Base-by-base conservation (phyloP, 1,140 invertebrate genomes). In the Pseudomyrmex flavicornis region DNA sequence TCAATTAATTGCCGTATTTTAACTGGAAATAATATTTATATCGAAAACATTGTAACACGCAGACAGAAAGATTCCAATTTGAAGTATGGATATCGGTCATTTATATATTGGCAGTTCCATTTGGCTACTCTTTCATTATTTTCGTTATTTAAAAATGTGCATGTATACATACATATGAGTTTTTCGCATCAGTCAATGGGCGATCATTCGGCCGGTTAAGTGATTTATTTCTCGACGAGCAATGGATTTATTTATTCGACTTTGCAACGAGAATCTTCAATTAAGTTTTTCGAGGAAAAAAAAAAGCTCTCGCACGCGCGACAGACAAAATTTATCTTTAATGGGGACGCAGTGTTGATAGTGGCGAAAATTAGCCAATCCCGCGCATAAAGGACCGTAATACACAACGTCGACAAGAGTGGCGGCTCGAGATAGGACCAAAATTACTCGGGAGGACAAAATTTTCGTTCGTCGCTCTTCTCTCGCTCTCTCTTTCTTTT, bases 371-470 rank as follows among this genome's bases (percentile, higher is more conserved):
- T 87, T 83, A 75, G 82, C 63, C 85, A 69, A 88, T 88, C 70
- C 50, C 82, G 82, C 56, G 56, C 76, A 80, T 80, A 80, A 74
- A 66, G 56, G 58, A 52, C n/a, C 26, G 20, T 87, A 76, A 79
- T 83, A 84, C 61, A 35, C 50, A 58, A 44, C 26, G 85, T 66
- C 54, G 50, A 26, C 74, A 75, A 75, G 85, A 88, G 74, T 88
- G 85, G 85, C 83, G 70, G 86, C 69, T 65, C 52, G 82, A 79
- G 86, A 88, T 88, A 88, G 85, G 86, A 13, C 75, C 73, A 80
- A 88, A 88, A 88, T 86, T 88, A 87, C 86, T 84, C 58, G 35
- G 72, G 52, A 74, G 69, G 56, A 88, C 85, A 68, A 84, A 87
- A 88, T 79, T 59, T 77, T 87, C 58, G 62, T 82, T 20, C 82